phyloP scores from a whole-genome alignment of 1,140 invertebrate species.

The Drosophila sturtevanti region DNA sequence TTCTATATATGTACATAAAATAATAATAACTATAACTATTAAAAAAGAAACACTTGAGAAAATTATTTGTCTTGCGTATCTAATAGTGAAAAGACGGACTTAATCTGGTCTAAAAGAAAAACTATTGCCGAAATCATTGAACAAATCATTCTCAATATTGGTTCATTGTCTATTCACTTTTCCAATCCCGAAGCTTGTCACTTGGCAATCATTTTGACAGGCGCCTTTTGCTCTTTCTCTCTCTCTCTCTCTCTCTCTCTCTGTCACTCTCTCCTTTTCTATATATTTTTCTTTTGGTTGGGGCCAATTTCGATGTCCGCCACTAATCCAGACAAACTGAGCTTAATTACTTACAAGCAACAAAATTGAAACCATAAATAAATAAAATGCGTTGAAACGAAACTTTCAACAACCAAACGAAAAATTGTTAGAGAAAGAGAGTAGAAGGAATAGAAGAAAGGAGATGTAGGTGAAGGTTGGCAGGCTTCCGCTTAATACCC shows the following conservation, averaged over 20 bases:
- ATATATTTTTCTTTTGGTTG: constrained; percentile 38
- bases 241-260: background rate
- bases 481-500: constrained; percentile 47
- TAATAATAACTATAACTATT: no score
- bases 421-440: constrained; percentile 32
- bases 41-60: no score
- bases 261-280: background rate
- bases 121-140: background rate
- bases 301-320: constrained; percentile 50
- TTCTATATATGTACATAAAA: no score
- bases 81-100: background rate
- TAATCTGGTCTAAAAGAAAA: background rate
- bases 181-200: constrained; percentile 33
- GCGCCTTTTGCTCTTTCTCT: background rate
- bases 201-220: constrained; percentile 5
- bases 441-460: background rate
- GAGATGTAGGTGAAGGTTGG: background rate
- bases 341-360: constrained; percentile 78
- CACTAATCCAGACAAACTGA: constrained; percentile 74
- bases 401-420: constrained; percentile 54
- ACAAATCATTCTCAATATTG: background rate
- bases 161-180: background rate
- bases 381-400: constrained; percentile 69
- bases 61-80: no score
- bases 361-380: constrained; percentile 75